Evolutionary conservation across 2,113 vertebrate species (phyloP), one percentile per base, ranked within the genome.

Genomic region (Nyctereutes procyonoides): DNA sequence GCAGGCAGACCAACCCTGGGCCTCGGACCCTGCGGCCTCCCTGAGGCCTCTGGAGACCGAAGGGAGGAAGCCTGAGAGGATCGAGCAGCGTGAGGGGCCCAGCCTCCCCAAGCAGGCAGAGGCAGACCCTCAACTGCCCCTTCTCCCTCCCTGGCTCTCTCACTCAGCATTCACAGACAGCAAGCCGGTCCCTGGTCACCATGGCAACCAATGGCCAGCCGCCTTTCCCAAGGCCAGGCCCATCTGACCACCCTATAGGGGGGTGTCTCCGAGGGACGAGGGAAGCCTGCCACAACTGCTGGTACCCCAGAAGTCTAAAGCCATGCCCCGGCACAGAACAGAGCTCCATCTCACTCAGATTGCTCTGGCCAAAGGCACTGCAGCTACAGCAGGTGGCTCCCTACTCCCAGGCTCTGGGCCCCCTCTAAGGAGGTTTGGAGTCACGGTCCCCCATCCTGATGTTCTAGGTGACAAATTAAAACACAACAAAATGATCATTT

Each of bases 161-260:
- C 69, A 84, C 90, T 98, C 51, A 38, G 94, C 93, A 97, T 90
- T 96, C 92, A 67, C 43, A 94, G 93, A 90, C 77, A 93, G 95
- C 74, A 77, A 85, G 38, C 30, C 28, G 0, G 65, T 92, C 90
- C 86, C 92, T 93, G 48, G 88, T 98, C 77, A 92, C 97, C 95
- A 98, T 96, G 91, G 86, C 88, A 97, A 98, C 98, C 95, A 82
- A 65, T 63, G 80, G 87, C 92, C 60, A 0, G 51, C 84, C 77
- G 81, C 71, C 92, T 96, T 97, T 97, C 76, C 90, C 90, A 96
- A 96, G 96, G 93, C 90, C 84, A 77, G 77, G 90, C 90, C 74
- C 90, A 87, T 96, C 92, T 95, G 96, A 88, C 95, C 71, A 94
- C 35, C 69, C 90, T 3, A 13, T 24, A 17, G 56, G 56, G 58